Evolutionary conservation across 2,888 invertebrate species (phyloP).

Genomic region (Polyommatus icarus): DNA sequence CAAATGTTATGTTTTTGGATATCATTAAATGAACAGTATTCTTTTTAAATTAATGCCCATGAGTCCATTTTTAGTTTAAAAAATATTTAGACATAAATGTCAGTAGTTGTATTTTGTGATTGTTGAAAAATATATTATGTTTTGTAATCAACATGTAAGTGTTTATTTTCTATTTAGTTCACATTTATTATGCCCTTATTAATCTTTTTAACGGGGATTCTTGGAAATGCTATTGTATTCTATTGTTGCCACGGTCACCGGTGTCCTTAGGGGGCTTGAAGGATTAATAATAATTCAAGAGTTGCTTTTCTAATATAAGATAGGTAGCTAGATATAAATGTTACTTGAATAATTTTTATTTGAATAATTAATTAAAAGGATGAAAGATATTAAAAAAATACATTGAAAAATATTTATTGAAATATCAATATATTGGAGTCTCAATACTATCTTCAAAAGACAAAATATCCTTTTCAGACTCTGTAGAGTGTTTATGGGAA

Average conservation of each 20-base stretch:
- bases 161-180: background rate
- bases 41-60: background rate
- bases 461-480: slow-evolving; percentile 54
- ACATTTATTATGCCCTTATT: background rate
- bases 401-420: background rate
- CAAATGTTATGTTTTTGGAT: background rate
- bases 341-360: too few relatives aligned
- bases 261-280: too few relatives aligned
- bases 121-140: background rate
- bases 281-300: too few relatives aligned
- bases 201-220: too few relatives aligned
- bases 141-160: background rate
- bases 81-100: background rate
- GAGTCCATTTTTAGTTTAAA: background rate
- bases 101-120: background rate
- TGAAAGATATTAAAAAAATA: background rate
- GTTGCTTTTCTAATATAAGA: too few relatives aligned
- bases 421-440: slow-evolving; percentile 32
- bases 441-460: slow-evolving; percentile 61
- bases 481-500: slow-evolving; percentile 49
- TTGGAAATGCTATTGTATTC: too few relatives aligned
- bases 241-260: too few relatives aligned
- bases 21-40: background rate
- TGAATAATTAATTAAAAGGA: background rate
- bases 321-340: too few relatives aligned